Percentiles rank a stretch among this genome's conserved stretches.
Conservation (phyloP, 2,797 vertebrate species). For the Anolis apletophallus region DNA sequence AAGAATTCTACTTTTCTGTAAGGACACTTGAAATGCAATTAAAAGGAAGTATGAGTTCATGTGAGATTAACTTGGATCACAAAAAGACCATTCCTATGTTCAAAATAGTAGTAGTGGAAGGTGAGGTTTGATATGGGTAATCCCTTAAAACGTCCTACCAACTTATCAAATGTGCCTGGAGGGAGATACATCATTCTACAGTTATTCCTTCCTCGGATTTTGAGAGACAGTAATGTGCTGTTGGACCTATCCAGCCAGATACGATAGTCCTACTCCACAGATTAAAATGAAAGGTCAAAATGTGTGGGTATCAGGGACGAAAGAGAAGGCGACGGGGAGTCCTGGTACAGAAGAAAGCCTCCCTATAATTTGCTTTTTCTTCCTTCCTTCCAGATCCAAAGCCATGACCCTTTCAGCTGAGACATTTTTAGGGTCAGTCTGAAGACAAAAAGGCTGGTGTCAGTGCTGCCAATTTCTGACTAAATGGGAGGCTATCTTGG, state of each 20-base stretch:
- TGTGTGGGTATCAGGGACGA: background rate
- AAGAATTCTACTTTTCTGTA: background rate
- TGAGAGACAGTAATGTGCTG: slow-evolving; percentile 45
- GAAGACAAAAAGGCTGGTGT: background rate
- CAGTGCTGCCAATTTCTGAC: slow-evolving; percentile 19
- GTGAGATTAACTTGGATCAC: background rate
- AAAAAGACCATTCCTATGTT: background rate
- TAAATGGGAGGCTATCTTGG: slow-evolving; percentile 20
- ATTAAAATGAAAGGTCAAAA: background rate
- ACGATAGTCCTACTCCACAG: background rate
- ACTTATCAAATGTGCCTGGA: background rate
- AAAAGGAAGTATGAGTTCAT: background rate
- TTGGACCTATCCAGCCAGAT: slow-evolving; percentile 34
- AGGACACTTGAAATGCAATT: too few relatives aligned
- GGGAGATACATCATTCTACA: background rate
- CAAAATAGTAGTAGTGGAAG: background rate
- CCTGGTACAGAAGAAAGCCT: background rate
- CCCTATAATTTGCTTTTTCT: slow-evolving; percentile 19
- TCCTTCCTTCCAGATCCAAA: slow-evolving; percentile 29
- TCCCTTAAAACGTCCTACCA: background rate
- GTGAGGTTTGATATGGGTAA: background rate
- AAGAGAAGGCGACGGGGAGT: background rate
- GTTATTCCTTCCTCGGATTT: slow-evolving; percentile 7
- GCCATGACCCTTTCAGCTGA: slow-evolving; percentile 23
- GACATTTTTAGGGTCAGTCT: slow-evolving; percentile 32